Percentiles rank a stretch among this genome's conserved stretches.
Evolutionary conservation across 2,797 vertebrate genomes (phyloP).

Genomic region (Chaetophractus vellerosus): DNA sequence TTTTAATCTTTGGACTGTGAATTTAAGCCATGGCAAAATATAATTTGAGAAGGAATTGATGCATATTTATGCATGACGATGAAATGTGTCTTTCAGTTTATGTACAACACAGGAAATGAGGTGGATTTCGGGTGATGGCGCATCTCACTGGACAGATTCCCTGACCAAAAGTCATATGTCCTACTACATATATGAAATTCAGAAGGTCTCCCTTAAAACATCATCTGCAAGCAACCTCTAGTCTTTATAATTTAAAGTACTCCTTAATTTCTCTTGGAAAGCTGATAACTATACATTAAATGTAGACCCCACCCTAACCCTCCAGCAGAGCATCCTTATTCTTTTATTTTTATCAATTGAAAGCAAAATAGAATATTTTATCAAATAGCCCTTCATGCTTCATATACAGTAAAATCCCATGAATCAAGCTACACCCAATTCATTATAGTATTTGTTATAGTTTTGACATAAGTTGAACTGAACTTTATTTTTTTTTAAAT

Average conservation of each 20-base stretch:
- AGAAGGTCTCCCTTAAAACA: neutral
- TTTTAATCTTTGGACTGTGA: neutral
- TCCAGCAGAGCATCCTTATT: neutral
- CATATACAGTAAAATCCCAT: neutral
- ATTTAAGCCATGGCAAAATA: neutral
- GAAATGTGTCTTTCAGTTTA: neutral
- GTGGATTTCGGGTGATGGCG: neutral
- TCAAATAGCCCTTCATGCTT: neutral
- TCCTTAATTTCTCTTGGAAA: neutral
- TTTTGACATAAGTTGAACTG: neutral
- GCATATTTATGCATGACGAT: too few species aligned
- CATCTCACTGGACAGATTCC: neutral
- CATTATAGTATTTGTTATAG: neutral
- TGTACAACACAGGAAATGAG: neutral
- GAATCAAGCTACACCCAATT: neutral
- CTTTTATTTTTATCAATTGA: conserved; percentile 33
- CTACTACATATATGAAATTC: neutral
- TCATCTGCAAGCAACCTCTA: neutral
- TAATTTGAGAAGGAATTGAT: neutral
- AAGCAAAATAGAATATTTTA: conserved; percentile 36
- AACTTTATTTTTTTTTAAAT: neutral
- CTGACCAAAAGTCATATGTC: neutral
- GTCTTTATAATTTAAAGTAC: conserved; percentile 12
- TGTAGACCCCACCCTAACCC: too few species aligned
- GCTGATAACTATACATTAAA: neutral